Evolutionary conservation across 2,888 invertebrate species (phyloP).

Genomic region (Andrena trimmerana): DNA sequence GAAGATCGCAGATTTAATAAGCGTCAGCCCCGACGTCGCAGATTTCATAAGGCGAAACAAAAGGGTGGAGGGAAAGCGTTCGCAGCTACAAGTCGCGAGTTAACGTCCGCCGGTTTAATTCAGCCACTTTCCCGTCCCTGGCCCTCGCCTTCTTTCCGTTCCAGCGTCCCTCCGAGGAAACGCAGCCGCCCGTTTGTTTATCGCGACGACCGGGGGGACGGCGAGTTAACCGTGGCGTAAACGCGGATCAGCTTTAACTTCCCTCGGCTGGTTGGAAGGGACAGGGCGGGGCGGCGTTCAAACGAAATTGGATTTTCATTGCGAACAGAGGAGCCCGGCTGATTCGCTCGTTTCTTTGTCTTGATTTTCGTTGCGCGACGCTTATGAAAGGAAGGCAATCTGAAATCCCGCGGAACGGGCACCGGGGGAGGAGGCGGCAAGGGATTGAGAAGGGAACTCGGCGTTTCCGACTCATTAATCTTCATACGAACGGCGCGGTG

Average conservation of each 20-base stretch:
- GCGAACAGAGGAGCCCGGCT: conserved; percentile 29
- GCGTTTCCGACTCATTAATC: conserved; percentile 21
- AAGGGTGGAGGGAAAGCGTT: background rate
- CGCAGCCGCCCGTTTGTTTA: conserved; percentile 21
- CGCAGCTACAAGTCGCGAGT: conserved; percentile 9
- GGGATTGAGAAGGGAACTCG: background rate
- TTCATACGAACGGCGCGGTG: background rate
- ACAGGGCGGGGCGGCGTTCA: conserved; percentile 15
- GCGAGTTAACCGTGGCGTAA: conserved; percentile 28
- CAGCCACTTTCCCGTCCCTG: background rate
- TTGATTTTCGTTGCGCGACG: conserved; percentile 24
- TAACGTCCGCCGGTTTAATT: conserved; percentile 32
- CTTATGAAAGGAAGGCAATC: conserved; percentile 19
- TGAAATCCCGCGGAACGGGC: background rate
- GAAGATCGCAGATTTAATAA: conserved; percentile 14
- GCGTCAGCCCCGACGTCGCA: background rate
- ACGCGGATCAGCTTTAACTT: conserved; percentile 50
- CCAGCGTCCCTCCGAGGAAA: background rate
- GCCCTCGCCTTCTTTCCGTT: background rate
- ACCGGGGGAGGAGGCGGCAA: background rate
- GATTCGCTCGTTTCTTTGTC: conserved; percentile 44
- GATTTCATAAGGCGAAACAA: conserved; percentile 12
- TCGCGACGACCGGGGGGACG: background rate
- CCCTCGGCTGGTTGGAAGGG: background rate
- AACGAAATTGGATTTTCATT: conserved; percentile 56